A percentile compares a stretch with the other conserved stretches of the same genome.
phyloP scores from a whole-genome alignment of 2,113 vertebrate species.

The Onychostoma macrolepis region DNA sequence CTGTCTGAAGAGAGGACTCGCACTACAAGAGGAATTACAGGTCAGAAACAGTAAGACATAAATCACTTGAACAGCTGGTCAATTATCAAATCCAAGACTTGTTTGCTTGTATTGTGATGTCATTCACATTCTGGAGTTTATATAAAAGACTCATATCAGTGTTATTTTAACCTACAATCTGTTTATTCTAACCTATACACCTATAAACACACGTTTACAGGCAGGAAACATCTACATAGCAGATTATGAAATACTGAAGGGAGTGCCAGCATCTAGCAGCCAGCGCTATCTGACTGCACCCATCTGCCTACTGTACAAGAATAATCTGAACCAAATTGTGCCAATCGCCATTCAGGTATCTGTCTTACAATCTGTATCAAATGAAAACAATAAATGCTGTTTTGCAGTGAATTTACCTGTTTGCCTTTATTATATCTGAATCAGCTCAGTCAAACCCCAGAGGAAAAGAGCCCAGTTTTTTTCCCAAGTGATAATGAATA shows the following conservation, averaged over 20 bases:
- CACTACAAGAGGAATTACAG: slow-evolving; percentile 88
- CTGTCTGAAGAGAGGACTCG: slow-evolving; percentile 87
- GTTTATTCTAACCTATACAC: neutral
- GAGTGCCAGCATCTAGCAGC: slow-evolving; percentile 83
- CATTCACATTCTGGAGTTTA: neutral
- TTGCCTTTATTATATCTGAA: neutral
- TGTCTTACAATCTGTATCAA: neutral
- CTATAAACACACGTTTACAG: slow-evolving; percentile 67
- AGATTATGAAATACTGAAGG: slow-evolving; percentile 88
- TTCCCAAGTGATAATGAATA: slow-evolving; percentile 67
- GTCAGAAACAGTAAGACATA: slow-evolving; percentile 62
- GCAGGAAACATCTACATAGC: slow-evolving; percentile 91
- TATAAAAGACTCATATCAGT: neutral
- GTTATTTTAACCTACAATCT: no score
- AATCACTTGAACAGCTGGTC: neutral
- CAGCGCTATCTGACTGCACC: slow-evolving; percentile 89
- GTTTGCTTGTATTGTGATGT: neutral
- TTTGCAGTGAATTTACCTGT: neutral
- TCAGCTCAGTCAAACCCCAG: slow-evolving; percentile 51
- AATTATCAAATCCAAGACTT: neutral
- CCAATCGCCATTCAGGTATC: slow-evolving; percentile 96
- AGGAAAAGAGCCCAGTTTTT: slow-evolving; percentile 61
- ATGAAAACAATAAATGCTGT: neutral
- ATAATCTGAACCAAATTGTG: slow-evolving; percentile 84
- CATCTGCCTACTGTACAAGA: slow-evolving; percentile 92